Conservation (phyloP, 2,113 vertebrate species). For the Cariama cristata region DNA sequence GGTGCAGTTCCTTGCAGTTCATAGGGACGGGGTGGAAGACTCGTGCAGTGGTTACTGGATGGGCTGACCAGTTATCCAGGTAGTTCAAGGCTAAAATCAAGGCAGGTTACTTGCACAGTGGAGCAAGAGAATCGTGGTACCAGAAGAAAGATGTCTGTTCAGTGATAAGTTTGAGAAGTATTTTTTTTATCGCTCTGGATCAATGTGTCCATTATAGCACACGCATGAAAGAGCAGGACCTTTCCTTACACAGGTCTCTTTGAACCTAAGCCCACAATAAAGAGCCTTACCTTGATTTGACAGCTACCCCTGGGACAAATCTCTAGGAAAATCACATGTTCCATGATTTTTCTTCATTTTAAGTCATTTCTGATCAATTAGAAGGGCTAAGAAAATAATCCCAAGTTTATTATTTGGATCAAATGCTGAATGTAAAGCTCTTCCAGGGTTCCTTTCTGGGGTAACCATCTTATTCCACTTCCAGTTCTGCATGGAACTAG, state of each 20-base stretch:
- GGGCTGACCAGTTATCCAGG: neutral
- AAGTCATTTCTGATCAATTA: neutral
- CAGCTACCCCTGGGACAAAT: neutral
- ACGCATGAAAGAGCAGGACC: neutral
- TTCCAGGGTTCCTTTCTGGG: neutral
- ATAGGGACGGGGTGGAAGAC: neutral
- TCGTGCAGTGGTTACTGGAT: accelerated
- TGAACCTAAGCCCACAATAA: neutral
- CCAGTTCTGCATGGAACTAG: neutral
- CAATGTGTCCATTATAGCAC: neutral
- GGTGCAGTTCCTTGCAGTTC: neutral
- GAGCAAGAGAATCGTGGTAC: neutral
- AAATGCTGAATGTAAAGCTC: neutral
- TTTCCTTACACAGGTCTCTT: neutral
- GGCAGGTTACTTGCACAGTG: neutral
- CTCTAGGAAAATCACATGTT: neutral
- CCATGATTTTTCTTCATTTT: neutral
- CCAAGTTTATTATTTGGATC: neutral
- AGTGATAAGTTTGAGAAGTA: neutral
- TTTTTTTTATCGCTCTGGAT: neutral
- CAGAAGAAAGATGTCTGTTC: neutral
- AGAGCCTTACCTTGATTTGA: neutral
- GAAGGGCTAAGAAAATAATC: neutral
- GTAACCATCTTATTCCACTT: neutral
- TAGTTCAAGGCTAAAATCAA: neutral